Conservation (phyloP, 2,113 vertebrate genomes). For the Diadophis punctatus region DNA sequence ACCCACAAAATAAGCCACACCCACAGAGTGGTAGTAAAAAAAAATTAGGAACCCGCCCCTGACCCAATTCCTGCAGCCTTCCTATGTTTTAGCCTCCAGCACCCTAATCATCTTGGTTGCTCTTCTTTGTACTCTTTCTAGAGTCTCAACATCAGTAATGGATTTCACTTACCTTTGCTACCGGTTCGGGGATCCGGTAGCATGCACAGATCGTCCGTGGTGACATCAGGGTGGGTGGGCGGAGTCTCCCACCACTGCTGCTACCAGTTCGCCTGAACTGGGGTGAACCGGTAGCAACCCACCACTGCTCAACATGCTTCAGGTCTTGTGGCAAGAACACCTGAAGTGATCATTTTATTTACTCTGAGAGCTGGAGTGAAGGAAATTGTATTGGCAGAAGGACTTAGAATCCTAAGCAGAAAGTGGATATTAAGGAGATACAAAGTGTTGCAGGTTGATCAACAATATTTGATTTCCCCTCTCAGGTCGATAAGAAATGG, state of each 20-base stretch:
- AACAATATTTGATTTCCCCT: neutral
- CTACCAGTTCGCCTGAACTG: no score
- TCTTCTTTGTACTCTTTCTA: neutral
- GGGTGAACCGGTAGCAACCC: no score
- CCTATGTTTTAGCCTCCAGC: neutral
- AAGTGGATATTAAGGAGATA: neutral
- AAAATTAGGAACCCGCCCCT: no score
- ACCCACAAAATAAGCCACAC: no score
- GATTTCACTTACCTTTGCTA: no score
- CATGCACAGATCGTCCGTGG: no score
- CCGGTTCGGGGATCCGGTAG: no score
- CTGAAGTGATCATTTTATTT: neutral
- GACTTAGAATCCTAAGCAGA: neutral
- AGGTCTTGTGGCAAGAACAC: neutral
- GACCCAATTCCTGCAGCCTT: neutral
- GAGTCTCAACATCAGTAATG: no score
- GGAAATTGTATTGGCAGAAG: neutral
- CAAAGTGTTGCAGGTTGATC: neutral
- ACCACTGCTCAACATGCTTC: neutral
- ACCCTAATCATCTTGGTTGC: neutral
- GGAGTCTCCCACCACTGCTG: no score
- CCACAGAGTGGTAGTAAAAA: no score
- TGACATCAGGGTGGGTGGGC: no score
- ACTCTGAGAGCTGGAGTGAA: neutral
- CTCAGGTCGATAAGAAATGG: neutral